A percentile compares a stretch with the other conserved stretches of the same genome.
Conservation (phyloP, 2,888 invertebrate species). For the Dendrolimus houi region DNA sequence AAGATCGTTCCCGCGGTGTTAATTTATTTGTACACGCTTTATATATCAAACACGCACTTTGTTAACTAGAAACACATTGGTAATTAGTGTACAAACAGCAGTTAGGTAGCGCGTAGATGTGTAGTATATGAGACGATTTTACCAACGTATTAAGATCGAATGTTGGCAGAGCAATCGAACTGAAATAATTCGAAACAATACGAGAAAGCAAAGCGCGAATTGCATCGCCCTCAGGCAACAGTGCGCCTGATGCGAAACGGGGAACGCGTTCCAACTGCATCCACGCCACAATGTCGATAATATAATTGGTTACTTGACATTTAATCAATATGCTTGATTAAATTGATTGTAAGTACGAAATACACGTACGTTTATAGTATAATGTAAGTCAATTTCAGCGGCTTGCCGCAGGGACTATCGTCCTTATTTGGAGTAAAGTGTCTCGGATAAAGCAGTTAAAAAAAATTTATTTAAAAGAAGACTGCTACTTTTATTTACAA, state of each 20-base stretch:
- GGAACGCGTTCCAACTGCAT: slow-evolving; percentile 34
- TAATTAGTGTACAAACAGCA: not conserved
- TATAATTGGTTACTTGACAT: slow-evolving; percentile 69
- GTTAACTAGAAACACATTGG: not conserved
- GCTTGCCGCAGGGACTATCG: slow-evolving; percentile 14
- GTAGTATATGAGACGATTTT: slow-evolving; percentile 27
- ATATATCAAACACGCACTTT: not conserved
- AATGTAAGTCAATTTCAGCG: slow-evolving; percentile 25
- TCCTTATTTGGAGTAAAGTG: slow-evolving; percentile 5
- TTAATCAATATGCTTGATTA: slow-evolving; percentile 67
- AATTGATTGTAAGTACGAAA: slow-evolving; percentile 60
- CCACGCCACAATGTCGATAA: slow-evolving; percentile 47
- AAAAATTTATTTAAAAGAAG: not conserved
- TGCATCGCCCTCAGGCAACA: slow-evolving; percentile 33
- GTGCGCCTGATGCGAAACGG: slow-evolving; percentile 20
- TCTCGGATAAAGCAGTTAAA: not conserved
- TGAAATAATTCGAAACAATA: slow-evolving; percentile 26
- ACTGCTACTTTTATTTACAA: not conserved
- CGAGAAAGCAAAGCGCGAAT: slow-evolving; percentile 43
- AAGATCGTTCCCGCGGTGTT: not conserved
- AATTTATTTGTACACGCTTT: not conserved
- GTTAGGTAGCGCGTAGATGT: not conserved
- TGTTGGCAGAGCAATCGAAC: slow-evolving; percentile 40
- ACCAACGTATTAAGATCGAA: slow-evolving; percentile 33
- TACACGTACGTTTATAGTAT: slow-evolving; percentile 56